Percentiles rank a stretch among this genome's conserved stretches.
Conservation (phyloP, 2,797 vertebrate genomes). For the Hemitrygon akajei region DNA sequence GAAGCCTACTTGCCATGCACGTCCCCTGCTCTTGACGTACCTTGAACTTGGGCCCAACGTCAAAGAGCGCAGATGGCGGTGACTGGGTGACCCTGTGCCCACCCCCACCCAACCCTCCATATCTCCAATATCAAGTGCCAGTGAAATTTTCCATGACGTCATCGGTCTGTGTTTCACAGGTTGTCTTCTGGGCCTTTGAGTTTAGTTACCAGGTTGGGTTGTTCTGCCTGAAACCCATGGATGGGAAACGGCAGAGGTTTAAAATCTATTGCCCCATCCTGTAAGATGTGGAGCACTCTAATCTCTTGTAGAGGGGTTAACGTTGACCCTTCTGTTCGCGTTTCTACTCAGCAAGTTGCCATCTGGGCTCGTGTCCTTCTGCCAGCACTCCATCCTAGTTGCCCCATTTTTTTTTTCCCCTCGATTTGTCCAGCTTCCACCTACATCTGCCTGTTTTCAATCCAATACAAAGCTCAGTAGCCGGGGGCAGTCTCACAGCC, state of each 20-base stretch:
- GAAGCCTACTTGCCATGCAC: too few relatives aligned
- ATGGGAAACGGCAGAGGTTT: neutral
- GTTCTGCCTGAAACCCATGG: neutral
- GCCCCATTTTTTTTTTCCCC: too few relatives aligned
- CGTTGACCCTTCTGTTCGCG: too few relatives aligned
- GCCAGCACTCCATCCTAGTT: too few relatives aligned
- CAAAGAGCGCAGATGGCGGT: neutral
- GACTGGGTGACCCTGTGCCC: neutral
- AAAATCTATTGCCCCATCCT: neutral
- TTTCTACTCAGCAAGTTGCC: too few relatives aligned
- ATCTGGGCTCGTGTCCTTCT: too few relatives aligned
- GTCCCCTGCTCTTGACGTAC: neutral
- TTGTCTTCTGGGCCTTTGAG: neutral
- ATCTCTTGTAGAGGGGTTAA: too few relatives aligned
- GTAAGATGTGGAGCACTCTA: too few relatives aligned
- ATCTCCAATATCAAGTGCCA: neutral
- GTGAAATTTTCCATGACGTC: neutral
- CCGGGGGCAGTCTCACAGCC: too few relatives aligned
- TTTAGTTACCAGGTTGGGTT: neutral
- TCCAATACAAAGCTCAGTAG: too few relatives aligned
- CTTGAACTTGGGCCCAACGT: neutral
- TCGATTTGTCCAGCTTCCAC: too few relatives aligned
- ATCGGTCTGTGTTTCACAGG: neutral
- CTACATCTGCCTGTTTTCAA: too few relatives aligned
- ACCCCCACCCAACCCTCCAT: neutral